Base-by-base conservation (phyloP, 2,888 invertebrate species). In the Patella depressa region DNA sequence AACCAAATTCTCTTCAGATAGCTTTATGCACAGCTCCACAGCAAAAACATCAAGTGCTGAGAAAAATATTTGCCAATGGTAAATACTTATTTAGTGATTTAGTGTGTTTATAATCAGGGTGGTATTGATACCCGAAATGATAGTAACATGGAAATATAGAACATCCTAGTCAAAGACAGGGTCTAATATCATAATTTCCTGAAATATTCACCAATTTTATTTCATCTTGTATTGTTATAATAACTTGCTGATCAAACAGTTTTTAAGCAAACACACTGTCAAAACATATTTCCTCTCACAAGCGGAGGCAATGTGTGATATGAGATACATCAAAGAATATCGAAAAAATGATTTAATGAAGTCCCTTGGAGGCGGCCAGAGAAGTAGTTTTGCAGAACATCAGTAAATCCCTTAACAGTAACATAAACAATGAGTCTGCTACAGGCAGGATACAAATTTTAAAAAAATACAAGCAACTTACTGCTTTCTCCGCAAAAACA, bases 221-320 rank as follows among this genome's bases (percentile, higher is more conserved):
- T 65, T 19, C 11, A 7, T 65, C 24, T 24, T 65, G 19, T 65
- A 65, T 19, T 24, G 65, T 65, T 24, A 24, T 65, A 65, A 65
- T 65, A 65, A 65, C 65, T 65, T 19, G 19, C 19, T 65, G 65
- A 65, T 65, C 65, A 65, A 65, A 65, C 24, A 65, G 65, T 14
- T 65, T 65, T 65, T 65, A 65, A 65, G 24, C 65, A 65, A 65
- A 65, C 65, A 65, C 19, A 24, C 19, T 65, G 65, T 65, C 65
- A 65, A 65, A 19, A 65, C 24, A 65, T 65, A 65, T 65, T 65
- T 65, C 65, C 65, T 24, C 24, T 65, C 24, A 24, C 65, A 65
- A 65, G 65, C 65, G 11, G 65, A 24, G 19, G 19, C 19, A 24
- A 65, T 65, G 19, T 11, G 19, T 3, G 65, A 65, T 65, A 65